These are phyloP conservation scores for Gymnodraco acuticeps DNA, from an alignment of 2,797 vertebrate genomes.

Conservation along the genomic window DNA sequence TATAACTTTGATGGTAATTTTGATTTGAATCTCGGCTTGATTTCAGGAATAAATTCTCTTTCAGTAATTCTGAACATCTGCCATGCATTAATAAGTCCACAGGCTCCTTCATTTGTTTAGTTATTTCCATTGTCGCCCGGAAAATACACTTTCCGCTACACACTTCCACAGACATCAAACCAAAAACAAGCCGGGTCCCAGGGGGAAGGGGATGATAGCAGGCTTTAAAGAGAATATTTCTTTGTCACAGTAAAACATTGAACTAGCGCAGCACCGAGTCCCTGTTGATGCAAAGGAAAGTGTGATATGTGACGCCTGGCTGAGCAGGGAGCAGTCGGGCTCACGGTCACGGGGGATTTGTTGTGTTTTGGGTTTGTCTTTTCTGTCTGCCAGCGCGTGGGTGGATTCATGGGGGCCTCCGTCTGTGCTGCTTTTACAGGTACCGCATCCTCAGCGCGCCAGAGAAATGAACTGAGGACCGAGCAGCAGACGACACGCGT, in stretches of 20 bases:
- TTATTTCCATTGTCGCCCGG: constrained; percentile 45
- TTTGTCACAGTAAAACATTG: constrained; percentile 54
- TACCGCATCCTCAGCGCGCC: constrained; percentile 55
- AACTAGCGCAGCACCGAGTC: constrained; percentile 42
- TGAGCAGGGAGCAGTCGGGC: constrained; percentile 65
- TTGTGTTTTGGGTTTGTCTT: constrained; percentile 70
- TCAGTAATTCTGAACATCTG: constrained; percentile 73
- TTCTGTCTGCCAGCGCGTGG: constrained; percentile 63
- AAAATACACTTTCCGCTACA: constrained; percentile 43
- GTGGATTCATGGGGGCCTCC: constrained; percentile 67
- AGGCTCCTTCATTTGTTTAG: constrained; percentile 62
- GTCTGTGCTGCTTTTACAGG: constrained; percentile 75
- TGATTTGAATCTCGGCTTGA: constrained; percentile 61
- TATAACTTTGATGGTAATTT: constrained; percentile 52
- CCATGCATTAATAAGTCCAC: constrained; percentile 70
- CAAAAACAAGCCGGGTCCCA: constrained; percentile 60
- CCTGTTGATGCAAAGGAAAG: constrained; percentile 63
- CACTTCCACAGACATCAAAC: constrained; percentile 66
- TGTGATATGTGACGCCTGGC: constrained; percentile 59
- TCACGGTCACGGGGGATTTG: constrained; percentile 67
- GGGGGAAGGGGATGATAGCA: constrained; percentile 49
- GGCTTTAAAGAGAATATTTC: constrained; percentile 75
- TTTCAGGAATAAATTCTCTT: constrained; percentile 53
- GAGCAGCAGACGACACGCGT: constrained; percentile 43
- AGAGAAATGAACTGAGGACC: constrained; percentile 82